Conservation (phyloP, 2,113 vertebrate species). For the Hydropotes inermis region DNA sequence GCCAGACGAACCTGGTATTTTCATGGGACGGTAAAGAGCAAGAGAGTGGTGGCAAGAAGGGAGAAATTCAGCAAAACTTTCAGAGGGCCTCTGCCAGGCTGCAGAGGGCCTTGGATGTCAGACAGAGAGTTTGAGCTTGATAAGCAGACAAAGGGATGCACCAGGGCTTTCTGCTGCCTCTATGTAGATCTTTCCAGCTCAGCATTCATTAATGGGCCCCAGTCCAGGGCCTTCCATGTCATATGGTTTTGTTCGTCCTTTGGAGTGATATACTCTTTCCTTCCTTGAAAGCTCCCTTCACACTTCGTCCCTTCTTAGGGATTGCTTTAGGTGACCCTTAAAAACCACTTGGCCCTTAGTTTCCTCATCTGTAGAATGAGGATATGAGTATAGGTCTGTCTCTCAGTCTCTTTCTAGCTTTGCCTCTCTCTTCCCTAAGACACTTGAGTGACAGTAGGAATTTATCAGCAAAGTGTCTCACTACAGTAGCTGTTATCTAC, state of each 20-base stretch:
- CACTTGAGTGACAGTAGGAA: background rate
- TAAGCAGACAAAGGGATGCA: background rate
- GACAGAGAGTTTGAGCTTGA: background rate
- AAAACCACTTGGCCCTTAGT: background rate
- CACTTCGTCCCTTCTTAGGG: background rate
- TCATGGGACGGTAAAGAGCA: background rate
- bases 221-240: background rate
- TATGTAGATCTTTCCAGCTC: background rate
- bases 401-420: background rate
- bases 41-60: background rate
- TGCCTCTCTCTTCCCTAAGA: background rate
- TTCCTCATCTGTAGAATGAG: slow-evolving; percentile 18
- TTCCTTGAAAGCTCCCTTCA: background rate
- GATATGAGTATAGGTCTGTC: background rate
- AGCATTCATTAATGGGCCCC: background rate
- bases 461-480: background rate
- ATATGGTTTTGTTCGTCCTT: background rate
- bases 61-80: background rate
- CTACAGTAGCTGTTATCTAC: background rate
- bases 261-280: background rate
- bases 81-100: background rate
- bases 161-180: background rate
- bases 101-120: background rate
- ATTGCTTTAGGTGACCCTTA: background rate
- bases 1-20: background rate